Percentiles rank a stretch among this genome's conserved stretches.
These are phyloP conservation scores for Graphium colonna DNA, from an alignment of 2,888 invertebrate genomes.

Conservation along the genomic window DNA sequence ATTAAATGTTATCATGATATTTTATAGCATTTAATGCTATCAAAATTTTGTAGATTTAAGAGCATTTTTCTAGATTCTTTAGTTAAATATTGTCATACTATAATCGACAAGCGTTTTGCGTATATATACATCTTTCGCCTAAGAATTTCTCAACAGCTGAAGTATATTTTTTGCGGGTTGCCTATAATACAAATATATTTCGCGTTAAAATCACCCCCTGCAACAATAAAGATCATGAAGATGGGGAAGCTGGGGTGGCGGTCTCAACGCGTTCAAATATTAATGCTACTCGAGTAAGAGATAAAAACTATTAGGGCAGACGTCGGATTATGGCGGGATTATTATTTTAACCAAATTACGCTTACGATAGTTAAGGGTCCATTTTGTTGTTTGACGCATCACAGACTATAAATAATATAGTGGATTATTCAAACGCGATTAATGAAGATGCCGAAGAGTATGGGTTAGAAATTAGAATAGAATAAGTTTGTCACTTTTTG, in stretches of 20 bases:
- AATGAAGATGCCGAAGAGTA: background rate
- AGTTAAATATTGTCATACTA: too few relatives aligned
- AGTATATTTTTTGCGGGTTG: slow-evolving; percentile 3
- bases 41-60: too few relatives aligned
- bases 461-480: too few relatives aligned
- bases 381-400: slow-evolving; percentile 35
- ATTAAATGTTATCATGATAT: too few relatives aligned
- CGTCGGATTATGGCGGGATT: slow-evolving; percentile 69
- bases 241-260: slow-evolving; percentile 35
- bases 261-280: slow-evolving; percentile 60
- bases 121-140: too few relatives aligned
- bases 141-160: background rate
- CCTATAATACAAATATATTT: slow-evolving; percentile 7
- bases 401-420: slow-evolving; percentile 43
- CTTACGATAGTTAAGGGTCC: slow-evolving; percentile 67
- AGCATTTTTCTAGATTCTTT: too few relatives aligned
- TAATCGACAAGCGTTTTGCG: too few relatives aligned
- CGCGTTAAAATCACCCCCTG: slow-evolving; percentile 14
- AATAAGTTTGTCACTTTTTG: too few relatives aligned
- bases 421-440: background rate
- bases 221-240: slow-evolving; percentile 32
- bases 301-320: slow-evolving; percentile 75
- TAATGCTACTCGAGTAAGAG: slow-evolving; percentile 66
- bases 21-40: too few relatives aligned
- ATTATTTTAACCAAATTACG: slow-evolving; percentile 78